Conservation (phyloP, 2,888 invertebrate genomes). For the Tortrix viridana region DNA sequence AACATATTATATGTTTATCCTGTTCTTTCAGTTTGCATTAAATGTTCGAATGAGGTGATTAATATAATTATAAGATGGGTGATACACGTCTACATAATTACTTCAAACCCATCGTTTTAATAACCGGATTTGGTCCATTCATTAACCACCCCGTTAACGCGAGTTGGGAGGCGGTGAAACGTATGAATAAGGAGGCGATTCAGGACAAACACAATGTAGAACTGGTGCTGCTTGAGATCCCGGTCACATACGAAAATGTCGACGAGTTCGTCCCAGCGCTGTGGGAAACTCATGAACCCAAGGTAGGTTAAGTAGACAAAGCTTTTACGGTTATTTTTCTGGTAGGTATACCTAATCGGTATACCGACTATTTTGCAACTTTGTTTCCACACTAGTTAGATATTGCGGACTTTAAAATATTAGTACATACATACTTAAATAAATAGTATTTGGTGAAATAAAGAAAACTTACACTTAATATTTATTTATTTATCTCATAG, state of each 20-base stretch:
- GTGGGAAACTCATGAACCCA: slow-evolving; percentile 89
- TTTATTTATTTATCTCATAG: too few relatives aligned
- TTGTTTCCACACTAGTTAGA: not conserved
- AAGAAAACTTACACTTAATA: too few relatives aligned
- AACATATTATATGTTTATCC: too few relatives aligned
- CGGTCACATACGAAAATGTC: slow-evolving; percentile 89
- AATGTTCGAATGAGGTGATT: too few relatives aligned
- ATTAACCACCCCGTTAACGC: slow-evolving; percentile 88
- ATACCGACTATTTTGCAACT: too few relatives aligned
- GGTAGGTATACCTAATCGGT: too few relatives aligned
- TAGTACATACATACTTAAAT: too few relatives aligned
- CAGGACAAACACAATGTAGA: slow-evolving; percentile 78
- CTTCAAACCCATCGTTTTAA: slow-evolving; percentile 77
- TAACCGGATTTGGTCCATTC: slow-evolving; percentile 94
- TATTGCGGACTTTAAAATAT: not conserved
- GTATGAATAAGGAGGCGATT: slow-evolving; percentile 82
- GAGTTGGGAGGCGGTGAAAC: slow-evolving; percentile 92
- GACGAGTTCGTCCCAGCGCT: slow-evolving; percentile 85
- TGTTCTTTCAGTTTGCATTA: too few relatives aligned
- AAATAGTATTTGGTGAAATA: too few relatives aligned
- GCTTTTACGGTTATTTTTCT: not conserved
- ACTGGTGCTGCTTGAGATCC: slow-evolving; percentile 85
- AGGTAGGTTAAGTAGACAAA: slow-evolving; percentile 67
- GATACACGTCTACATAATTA: slow-evolving; percentile 49
- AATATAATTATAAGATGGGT: too few relatives aligned